phyloP scores from a whole-genome alignment of 2,797 vertebrate species.

The Carduelis carduelis region DNA sequence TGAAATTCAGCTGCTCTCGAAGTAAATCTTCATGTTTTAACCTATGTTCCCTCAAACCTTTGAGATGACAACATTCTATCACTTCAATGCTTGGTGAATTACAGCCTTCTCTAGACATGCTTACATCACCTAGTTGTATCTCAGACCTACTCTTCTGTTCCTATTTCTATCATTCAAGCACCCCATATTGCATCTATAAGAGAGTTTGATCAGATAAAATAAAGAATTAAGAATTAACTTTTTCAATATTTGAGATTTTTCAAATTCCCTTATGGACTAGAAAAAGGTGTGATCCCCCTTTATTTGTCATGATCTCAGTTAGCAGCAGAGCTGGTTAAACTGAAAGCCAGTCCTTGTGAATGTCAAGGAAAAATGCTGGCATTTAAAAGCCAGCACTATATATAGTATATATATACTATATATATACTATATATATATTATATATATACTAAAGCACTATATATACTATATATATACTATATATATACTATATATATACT shows the following conservation, averaged over 20 bases:
- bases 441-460: no score
- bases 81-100: not conserved
- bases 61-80: not conserved
- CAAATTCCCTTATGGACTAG: not conserved
- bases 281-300: not conserved
- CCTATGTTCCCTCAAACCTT: not conserved
- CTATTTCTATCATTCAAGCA: not conserved
- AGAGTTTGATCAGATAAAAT: not conserved
- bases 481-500: no score
- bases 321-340: not conserved
- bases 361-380: not conserved
- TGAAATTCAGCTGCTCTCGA: not conserved
- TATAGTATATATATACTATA: no score
- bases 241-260: not conserved
- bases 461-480: no score
- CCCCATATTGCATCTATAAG: not conserved
- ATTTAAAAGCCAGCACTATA: conserved; percentile 21
- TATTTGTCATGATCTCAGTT: not conserved
- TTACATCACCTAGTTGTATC: not conserved
- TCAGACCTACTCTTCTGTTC: not conserved
- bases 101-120: not conserved
- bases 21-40: not conserved
- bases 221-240: not conserved
- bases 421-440: no score
- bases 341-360: not conserved